These are phyloP conservation scores for Idaea straminata DNA, from an alignment of 2,888 invertebrate species.

Conservation along the genomic window DNA sequence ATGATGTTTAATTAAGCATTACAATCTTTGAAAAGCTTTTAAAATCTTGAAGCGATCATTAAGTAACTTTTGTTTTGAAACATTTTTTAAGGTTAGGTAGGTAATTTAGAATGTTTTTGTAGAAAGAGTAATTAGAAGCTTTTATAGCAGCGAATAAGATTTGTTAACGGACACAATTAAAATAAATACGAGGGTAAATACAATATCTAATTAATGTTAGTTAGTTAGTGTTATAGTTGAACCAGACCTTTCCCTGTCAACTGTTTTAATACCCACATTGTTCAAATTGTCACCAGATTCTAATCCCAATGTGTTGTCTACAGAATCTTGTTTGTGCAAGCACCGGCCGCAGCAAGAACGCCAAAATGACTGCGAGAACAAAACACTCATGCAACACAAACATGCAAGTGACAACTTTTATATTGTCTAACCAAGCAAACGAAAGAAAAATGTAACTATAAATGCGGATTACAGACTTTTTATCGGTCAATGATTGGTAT, in stretches of 20 bases:
- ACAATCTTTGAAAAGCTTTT: not conserved
- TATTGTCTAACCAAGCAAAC: conserved; percentile 34
- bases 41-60: not conserved
- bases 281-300: conserved; percentile 48
- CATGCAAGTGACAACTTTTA: conserved; percentile 49
- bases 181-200: no score
- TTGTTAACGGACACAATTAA: not conserved
- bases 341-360: conserved; percentile 72
- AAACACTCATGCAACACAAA: conserved; percentile 68
- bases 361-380: conserved; percentile 69
- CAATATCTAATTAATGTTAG: not conserved
- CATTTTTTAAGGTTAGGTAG: not conserved
- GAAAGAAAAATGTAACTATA: conserved; percentile 25
- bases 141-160: not conserved
- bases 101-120: not conserved
- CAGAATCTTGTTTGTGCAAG: conserved; percentile 49
- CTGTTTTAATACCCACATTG: conserved; percentile 57
- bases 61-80: not conserved
- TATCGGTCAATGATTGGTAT: no score
- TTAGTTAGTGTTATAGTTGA: not conserved
- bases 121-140: not conserved
- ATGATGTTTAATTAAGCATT: conserved; percentile 1
- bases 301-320: conserved; percentile 58
- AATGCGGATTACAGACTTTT: no score
- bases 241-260: not conserved